A percentile compares a stretch with the other conserved stretches of the same genome.
Conservation (phyloP, 2,888 invertebrate species). For the Gryllus longicercus region DNA sequence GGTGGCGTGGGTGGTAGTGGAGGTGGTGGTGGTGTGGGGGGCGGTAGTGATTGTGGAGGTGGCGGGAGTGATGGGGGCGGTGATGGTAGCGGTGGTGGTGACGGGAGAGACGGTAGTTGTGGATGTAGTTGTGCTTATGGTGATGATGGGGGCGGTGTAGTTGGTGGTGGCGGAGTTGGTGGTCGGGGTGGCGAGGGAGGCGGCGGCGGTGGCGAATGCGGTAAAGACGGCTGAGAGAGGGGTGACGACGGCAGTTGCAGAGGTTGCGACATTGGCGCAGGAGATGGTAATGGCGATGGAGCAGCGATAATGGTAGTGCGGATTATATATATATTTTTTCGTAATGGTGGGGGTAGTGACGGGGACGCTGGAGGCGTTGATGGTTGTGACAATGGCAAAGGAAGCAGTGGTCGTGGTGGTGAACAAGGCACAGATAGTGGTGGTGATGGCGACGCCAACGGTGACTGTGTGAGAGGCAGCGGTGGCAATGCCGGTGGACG, state of each 20-base stretch:
- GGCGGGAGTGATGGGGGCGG: not conserved
- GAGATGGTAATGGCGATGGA: not conserved
- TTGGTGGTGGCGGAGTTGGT: no score
- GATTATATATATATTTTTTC: no score
- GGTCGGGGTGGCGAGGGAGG: not conserved
- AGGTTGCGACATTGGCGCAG: not conserved
- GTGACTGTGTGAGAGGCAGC: no score
- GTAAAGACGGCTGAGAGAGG: not conserved
- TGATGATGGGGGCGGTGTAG: no score
- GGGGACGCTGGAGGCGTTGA: no score
- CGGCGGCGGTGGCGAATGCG: not conserved
- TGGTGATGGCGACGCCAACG: no score
- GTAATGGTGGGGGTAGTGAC: no score
- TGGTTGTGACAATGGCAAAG: no score
- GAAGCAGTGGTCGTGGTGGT: no score
- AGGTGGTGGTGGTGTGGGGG: not conserved
- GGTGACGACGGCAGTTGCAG: not conserved
- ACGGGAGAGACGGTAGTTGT: not conserved
- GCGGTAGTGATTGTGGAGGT: not conserved
- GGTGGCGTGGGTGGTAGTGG: not conserved
- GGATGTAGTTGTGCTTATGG: no score
- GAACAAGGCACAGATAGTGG: no score
- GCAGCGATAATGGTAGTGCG: not conserved
- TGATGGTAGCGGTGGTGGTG: not conserved
- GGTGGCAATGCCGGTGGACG: no score